Base-by-base conservation (phyloP, 2,113 vertebrate genomes). In the Benitochromis conjunctus region DNA sequence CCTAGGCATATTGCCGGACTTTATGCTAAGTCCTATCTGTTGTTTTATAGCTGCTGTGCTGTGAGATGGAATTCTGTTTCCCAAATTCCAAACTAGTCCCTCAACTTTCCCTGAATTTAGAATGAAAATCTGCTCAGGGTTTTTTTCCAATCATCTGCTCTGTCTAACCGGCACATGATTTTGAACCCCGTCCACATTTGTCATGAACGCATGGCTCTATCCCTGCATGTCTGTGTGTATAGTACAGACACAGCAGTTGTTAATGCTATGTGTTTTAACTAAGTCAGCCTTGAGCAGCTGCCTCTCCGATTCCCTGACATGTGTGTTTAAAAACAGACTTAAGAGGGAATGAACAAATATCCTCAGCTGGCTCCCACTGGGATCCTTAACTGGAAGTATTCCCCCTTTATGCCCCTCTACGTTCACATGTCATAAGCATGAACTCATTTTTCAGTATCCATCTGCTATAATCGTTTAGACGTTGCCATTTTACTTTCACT, bases 281-380 rank as follows among this genome's bases (percentile, higher is more conserved):
- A 74, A 89, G 46, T 69, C 77, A 9, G 62, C 48, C 69, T 64
- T 19, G 38, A 74, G 80, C 92, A 94, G 94, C 91, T 94, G 94
- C 85, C 69, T 43, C 26, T 36, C 29, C 18, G 64, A 62, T 85
- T 86, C 62, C 13, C 55, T 79, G 57, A 80, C 86, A 57, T 36
- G 56, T 79, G 76, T 38, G 55, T 81, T 81, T 91, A 76, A 90
- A 92, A 92, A 82, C 83, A 71, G 87, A 90, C 87, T 83, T 38
- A 18, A 80, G 77, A 81, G 29, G 76, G 76, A 90, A 82, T 54
- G 82, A 86, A 64, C 34, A 79, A 83, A 88, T 90, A 85, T 91
- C 46, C 80, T 81, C 53, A 0, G 7, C 46, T 21, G 19, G 13
- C 79, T 92, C 86, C 82, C 66, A 71, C 18, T 9, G 87, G 48